These are phyloP conservation scores for Eremobia ochroleuca DNA, from an alignment of 2,888 invertebrate genomes.

Conservation along the genomic window DNA sequence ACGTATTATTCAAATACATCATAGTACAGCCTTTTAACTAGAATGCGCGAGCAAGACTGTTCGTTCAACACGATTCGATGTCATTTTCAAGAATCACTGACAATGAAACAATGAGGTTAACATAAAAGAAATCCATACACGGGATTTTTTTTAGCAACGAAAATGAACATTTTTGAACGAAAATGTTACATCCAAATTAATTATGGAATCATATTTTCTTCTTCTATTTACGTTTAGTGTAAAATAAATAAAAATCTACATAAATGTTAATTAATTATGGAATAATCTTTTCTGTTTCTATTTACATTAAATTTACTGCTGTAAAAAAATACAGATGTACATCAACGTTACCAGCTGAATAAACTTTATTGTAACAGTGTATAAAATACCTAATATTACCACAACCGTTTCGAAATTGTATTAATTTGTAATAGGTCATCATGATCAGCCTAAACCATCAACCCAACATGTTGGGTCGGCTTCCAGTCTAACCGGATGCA, in stretches of 20 bases:
- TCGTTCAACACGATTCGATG: not conserved
- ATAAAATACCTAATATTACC: not conserved
- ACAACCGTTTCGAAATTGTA: no score
- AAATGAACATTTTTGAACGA: not conserved
- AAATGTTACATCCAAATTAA: not conserved
- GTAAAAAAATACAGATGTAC: not conserved
- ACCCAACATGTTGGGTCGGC: no score
- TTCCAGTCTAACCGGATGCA: no score
- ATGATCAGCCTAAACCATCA: no score
- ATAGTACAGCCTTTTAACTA: not conserved
- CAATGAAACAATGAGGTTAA: not conserved
- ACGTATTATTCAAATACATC: no score
- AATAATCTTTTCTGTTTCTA: not conserved
- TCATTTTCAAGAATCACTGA: not conserved
- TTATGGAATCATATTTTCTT: not conserved
- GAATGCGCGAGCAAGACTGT: not conserved
- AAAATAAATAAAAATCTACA: not conserved
- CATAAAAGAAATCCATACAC: not conserved
- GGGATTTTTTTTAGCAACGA: not conserved
- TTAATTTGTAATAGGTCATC: no score
- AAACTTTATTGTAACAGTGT: not conserved
- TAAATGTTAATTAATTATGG: not conserved
- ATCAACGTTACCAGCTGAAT: not conserved
- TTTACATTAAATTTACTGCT: not conserved
- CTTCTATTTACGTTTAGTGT: not conserved